phyloP scores from a whole-genome alignment of 2,797 vertebrate species.

The Parauchenoglanis punctatus region DNA sequence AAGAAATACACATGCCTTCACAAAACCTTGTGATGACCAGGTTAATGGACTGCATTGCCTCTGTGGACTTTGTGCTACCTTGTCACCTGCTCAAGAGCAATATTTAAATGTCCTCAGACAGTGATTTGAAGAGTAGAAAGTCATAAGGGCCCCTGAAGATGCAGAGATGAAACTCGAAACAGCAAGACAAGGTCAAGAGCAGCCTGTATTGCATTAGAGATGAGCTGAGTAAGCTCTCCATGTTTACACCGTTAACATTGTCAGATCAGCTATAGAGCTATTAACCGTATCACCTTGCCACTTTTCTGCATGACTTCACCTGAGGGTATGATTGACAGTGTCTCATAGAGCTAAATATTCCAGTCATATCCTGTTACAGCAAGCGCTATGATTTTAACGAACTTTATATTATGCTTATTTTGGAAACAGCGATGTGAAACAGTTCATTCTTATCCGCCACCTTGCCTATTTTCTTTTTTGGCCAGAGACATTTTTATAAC shows the following conservation, averaged over 20 bases:
- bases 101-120: slow-evolving; percentile 16
- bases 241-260: slow-evolving; percentile 56
- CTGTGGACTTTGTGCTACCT: slow-evolving; percentile 15
- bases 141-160: background rate
- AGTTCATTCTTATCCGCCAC: background rate
- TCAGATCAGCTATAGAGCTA: slow-evolving; percentile 45
- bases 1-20: slow-evolving; percentile 32
- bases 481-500: background rate
- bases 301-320: slow-evolving; percentile 34
- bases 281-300: slow-evolving; percentile 27
- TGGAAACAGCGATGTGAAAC: background rate
- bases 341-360: background rate
- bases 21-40: background rate
- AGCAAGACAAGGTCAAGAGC: slow-evolving; percentile 67
- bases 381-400: background rate
- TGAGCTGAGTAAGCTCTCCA: slow-evolving; percentile 56
- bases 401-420: background rate
- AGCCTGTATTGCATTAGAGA: slow-evolving; percentile 63
- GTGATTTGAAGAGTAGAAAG: slow-evolving; percentile 5
- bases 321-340: slow-evolving; percentile 3
- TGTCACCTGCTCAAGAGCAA: slow-evolving; percentile 44
- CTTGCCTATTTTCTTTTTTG: background rate
- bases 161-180: slow-evolving; percentile 16
- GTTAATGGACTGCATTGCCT: slow-evolving; percentile 29
- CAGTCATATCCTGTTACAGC: background rate